These are phyloP conservation scores for Clitarchus hookeri DNA, from an alignment of 2,888 invertebrate species.

Conservation along the genomic window DNA sequence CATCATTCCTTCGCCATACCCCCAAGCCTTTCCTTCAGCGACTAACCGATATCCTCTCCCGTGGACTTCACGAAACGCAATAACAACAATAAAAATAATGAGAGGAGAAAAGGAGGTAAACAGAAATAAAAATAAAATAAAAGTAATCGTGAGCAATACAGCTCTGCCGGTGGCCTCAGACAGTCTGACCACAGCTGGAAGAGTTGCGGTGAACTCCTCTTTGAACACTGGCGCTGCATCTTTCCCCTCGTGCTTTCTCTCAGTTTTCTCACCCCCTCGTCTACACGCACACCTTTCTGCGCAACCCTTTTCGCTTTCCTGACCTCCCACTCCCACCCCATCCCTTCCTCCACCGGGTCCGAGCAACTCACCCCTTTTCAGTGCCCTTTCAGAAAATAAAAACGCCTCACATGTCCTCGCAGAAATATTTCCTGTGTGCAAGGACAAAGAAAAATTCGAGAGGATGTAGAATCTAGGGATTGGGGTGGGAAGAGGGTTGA, in stretches of 20 bases:
- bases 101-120: neutral
- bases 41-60: neutral
- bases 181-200: neutral
- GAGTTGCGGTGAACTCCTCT: neutral
- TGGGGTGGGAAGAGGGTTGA: neutral
- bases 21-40: neutral
- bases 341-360: too few relatives aligned
- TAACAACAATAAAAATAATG: slow-evolving; percentile 6
- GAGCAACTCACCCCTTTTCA: neutral
- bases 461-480: neutral
- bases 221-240: slow-evolving; percentile 2
- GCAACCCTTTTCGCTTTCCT: slow-evolving; percentile 4
- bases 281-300: neutral
- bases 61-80: slow-evolving; percentile 9
- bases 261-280: too few relatives aligned
- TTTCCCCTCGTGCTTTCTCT: neutral
- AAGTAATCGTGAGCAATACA: slow-evolving; percentile 2
- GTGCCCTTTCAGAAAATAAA: neutral
- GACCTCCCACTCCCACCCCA: neutral
- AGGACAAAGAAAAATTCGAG: slow-evolving; percentile 14
- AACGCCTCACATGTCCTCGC: slow-evolving; percentile 7
- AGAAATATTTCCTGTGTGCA: slow-evolving; percentile 2
- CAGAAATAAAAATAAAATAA: neutral
- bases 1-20: neutral
- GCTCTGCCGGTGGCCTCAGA: neutral